Conservation (phyloP, 2,113 vertebrate genomes). For the Balaeniceps rex region DNA sequence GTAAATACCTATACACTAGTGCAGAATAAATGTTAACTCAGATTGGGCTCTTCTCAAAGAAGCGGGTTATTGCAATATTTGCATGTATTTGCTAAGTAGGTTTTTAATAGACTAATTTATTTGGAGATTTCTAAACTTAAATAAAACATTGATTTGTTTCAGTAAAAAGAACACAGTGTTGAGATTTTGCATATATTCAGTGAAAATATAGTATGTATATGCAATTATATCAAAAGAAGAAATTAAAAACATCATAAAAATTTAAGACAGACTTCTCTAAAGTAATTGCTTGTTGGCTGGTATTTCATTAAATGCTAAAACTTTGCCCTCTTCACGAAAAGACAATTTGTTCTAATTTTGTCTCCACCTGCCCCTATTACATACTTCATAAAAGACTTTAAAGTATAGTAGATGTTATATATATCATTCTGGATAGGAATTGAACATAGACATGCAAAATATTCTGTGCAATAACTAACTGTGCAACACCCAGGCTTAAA, state of each 20-base stretch:
- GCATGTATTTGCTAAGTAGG: not conserved
- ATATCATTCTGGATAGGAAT: not conserved
- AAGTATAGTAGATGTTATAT: not conserved
- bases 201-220: not conserved
- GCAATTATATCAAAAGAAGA: not conserved
- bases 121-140: not conserved
- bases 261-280: not conserved
- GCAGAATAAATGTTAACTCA: not conserved
- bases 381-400: not conserved
- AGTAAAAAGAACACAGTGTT: not conserved
- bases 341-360: not conserved
- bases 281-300: not conserved
- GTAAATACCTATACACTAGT: not conserved
- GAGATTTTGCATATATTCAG: not conserved
- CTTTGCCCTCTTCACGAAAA: not conserved
- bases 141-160: not conserved
- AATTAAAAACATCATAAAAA: not conserved
- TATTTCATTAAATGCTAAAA: conserved; percentile 29
- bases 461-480: not conserved
- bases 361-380: not conserved
- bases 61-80: not conserved
- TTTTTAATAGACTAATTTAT: not conserved
- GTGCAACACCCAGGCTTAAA: not conserved
- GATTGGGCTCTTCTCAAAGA: not conserved
- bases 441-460: not conserved